phyloP scores from a whole-genome alignment of 2,113 vertebrate genomes.

The Alouatta palliata region DNA sequence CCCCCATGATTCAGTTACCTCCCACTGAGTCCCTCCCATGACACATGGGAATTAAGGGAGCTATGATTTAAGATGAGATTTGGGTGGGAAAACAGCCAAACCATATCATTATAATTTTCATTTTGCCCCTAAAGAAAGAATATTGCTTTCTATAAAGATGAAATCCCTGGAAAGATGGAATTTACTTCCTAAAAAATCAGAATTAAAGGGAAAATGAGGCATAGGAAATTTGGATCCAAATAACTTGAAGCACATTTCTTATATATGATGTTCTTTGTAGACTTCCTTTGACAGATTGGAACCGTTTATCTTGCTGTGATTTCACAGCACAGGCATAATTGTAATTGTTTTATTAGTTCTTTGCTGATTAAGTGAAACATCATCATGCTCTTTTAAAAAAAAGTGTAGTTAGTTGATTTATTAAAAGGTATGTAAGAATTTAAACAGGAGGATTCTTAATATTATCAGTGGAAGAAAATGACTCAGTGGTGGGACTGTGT shows the following conservation, averaged over 20 bases:
- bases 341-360: slow-evolving; percentile 55
- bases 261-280: neutral
- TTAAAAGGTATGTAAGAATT: neutral
- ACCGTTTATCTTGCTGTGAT: slow-evolving; percentile 12
- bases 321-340: slow-evolving; percentile 22
- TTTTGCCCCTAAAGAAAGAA: neutral
- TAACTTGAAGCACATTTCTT: neutral
- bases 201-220: neutral
- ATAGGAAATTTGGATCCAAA: neutral
- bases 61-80: no score
- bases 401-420: slow-evolving; percentile 45
- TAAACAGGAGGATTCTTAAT: neutral
- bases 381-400: slow-evolving; percentile 34
- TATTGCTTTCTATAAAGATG: neutral
- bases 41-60: no score
- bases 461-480: neutral
- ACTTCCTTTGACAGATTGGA: neutral
- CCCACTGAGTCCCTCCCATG: no score
- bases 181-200: accelerated
- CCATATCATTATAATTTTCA: neutral
- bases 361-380: slow-evolving; percentile 59
- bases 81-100: no score
- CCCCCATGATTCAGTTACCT: no score
- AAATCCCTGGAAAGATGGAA: neutral
- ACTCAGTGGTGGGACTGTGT: no score